These are phyloP conservation scores for Takifugu ocellatus DNA, from an alignment of 2,797 vertebrate genomes.

Conservation along the genomic window DNA sequence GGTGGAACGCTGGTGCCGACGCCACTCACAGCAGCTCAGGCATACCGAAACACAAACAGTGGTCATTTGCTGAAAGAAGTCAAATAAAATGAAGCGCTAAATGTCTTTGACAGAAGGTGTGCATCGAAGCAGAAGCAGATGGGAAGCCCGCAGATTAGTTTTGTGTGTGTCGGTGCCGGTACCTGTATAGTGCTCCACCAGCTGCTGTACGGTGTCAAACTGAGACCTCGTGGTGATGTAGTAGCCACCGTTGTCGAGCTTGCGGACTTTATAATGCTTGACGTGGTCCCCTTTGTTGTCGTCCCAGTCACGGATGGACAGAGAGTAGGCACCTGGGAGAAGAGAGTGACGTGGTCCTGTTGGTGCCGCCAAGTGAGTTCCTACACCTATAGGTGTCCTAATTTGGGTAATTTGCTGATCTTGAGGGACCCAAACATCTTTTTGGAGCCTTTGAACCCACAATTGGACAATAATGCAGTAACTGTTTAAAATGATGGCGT, in stretches of 20 bases:
- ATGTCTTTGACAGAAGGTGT: background rate
- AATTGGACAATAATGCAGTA: background rate
- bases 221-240: constrained; percentile 96
- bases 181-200: constrained; percentile 93
- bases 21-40: constrained; percentile 12
- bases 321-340: constrained; percentile 86
- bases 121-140: constrained; percentile 2
- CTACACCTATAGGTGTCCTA: too few relatives aligned
- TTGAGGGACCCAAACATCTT: too few relatives aligned
- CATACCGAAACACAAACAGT: too few relatives aligned
- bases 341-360: background rate
- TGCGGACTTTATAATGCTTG: constrained; percentile 98
- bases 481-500: too few relatives aligned
- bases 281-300: constrained; percentile 88
- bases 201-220: constrained; percentile 86
- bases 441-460: too few relatives aligned
- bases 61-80: too few relatives aligned
- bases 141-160: background rate
- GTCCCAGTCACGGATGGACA: constrained; percentile 94
- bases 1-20: constrained; percentile 26
- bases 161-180: constrained; percentile 6
- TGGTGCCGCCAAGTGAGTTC: background rate
- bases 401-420: too few relatives aligned
- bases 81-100: too few relatives aligned
- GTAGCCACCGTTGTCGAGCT: constrained; percentile 92